Percentiles rank a stretch among this genome's conserved stretches.
Conservation (phyloP, 1,140 invertebrate genomes). For the Drosophila bocki region DNA sequence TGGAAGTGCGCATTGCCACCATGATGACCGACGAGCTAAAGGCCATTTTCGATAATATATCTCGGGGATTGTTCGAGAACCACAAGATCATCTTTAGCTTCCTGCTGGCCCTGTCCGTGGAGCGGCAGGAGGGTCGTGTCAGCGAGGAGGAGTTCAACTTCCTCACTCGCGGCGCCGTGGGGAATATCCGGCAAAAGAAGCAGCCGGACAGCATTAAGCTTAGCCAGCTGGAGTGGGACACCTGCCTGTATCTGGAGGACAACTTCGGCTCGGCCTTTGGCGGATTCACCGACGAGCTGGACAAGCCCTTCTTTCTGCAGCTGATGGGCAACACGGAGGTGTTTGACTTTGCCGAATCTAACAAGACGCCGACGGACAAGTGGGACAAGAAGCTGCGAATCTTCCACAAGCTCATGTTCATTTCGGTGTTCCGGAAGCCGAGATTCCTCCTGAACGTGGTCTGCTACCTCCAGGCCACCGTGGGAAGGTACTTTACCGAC, state of each 20-base stretch:
- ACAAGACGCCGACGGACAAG: slow-evolving; percentile 40
- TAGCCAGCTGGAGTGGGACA: slow-evolving; percentile 87
- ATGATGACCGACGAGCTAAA: slow-evolving; percentile 92
- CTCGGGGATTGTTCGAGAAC: slow-evolving; percentile 94
- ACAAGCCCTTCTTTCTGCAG: slow-evolving; percentile 86
- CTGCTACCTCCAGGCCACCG: slow-evolving; percentile 91
- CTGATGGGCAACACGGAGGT: slow-evolving; percentile 87
- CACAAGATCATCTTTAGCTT: slow-evolving; percentile 96
- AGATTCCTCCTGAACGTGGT: slow-evolving; percentile 92
- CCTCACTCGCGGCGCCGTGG: slow-evolving; percentile 70
- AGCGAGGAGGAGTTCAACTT: slow-evolving; percentile 64
- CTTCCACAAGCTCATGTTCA: slow-evolving; percentile 93
- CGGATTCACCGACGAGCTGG: slow-evolving; percentile 86
- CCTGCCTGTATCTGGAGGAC: slow-evolving; percentile 87
- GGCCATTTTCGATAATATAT: slow-evolving; percentile 94
- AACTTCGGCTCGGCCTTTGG: slow-evolving; percentile 86
- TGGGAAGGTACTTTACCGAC: slow-evolving; percentile 92
- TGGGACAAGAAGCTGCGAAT: slow-evolving; percentile 88
- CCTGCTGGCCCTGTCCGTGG: slow-evolving; percentile 91
- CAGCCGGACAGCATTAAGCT: slow-evolving; percentile 47
- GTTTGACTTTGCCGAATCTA: slow-evolving; percentile 53
- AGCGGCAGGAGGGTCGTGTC: slow-evolving; percentile 86
- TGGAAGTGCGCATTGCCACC: slow-evolving; percentile 88
- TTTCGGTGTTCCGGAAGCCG: slow-evolving; percentile 92
- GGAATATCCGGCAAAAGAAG: slow-evolving; percentile 72